phyloP scores from a whole-genome alignment of 23 tunicate genomes.

The Diplosoma virens region DNA sequence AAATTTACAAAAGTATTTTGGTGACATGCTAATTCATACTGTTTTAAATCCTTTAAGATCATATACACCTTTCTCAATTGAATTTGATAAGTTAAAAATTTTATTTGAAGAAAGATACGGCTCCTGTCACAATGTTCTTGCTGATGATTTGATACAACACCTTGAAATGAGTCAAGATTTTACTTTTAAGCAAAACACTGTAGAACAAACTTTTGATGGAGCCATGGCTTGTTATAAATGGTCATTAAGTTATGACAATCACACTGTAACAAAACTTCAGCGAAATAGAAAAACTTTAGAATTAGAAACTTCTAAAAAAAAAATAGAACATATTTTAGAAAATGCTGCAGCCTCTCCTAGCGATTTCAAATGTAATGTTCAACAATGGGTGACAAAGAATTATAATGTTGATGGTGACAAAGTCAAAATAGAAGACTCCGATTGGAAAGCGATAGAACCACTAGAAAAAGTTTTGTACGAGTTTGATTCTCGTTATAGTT shows the following conservation, averaged over 20 bases:
- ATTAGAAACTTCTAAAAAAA: too few species aligned
- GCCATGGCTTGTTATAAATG: background rate
- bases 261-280: too few species aligned
- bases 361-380: too few species aligned
- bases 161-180: background rate
- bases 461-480: background rate
- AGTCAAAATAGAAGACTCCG: background rate
- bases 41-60: constrained; percentile 12
- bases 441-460: constrained; percentile 2
- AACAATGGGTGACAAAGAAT: too few species aligned
- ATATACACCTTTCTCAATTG: background rate
- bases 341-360: too few species aligned
- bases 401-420: background rate
- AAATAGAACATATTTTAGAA: too few species aligned
- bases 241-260: too few species aligned
- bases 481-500: background rate
- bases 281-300: too few species aligned
- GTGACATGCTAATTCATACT: background rate
- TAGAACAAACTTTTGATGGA: background rate
- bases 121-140: background rate
- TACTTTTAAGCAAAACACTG: background rate
- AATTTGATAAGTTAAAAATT: background rate
- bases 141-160: background rate
- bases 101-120: background rate
- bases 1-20: background rate